Evolutionary conservation across 2,888 invertebrate genomes (phyloP).

Genomic region (Xestia rhomboidea): DNA sequence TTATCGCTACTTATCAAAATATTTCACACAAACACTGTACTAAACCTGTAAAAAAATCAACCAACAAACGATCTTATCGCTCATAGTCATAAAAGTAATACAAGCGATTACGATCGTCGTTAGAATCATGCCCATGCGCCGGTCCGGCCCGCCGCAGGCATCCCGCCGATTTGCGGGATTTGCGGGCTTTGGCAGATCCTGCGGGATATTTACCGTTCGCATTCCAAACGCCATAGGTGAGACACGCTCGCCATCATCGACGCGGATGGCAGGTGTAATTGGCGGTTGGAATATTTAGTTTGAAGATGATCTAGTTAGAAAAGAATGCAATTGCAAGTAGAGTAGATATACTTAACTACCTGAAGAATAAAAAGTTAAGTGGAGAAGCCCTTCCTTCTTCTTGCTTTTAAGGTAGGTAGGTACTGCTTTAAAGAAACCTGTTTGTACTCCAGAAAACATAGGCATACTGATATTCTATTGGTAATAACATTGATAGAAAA

Average conservation of each 20-base stretch:
- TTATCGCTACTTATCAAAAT: constrained; percentile 2
- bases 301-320: constrained; percentile 18
- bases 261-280: constrained; percentile 49
- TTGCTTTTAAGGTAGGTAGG: background rate
- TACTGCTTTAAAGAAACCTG: background rate
- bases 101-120: constrained; percentile 71
- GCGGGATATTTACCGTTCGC: constrained; percentile 72
- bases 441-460: background rate
- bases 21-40: constrained; percentile 29
- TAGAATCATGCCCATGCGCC: constrained; percentile 64
- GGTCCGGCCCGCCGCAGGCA: constrained; percentile 60
- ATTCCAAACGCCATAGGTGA: constrained; percentile 62
- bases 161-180: constrained; percentile 60
- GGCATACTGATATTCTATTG: background rate
- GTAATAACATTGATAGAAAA: background rate
- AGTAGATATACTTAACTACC: no score
- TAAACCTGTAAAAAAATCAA: constrained; percentile 44
- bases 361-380: background rate
- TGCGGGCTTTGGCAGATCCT: constrained; percentile 62
- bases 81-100: constrained; percentile 72
- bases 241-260: constrained; percentile 37
- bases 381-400: background rate
- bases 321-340: background rate
- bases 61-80: constrained; percentile 56
- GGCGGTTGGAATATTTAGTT: constrained; percentile 57